Evolutionary conservation across 2,113 vertebrate species (phyloP).

Genomic region (Protobothrops flavoviridis): DNA sequence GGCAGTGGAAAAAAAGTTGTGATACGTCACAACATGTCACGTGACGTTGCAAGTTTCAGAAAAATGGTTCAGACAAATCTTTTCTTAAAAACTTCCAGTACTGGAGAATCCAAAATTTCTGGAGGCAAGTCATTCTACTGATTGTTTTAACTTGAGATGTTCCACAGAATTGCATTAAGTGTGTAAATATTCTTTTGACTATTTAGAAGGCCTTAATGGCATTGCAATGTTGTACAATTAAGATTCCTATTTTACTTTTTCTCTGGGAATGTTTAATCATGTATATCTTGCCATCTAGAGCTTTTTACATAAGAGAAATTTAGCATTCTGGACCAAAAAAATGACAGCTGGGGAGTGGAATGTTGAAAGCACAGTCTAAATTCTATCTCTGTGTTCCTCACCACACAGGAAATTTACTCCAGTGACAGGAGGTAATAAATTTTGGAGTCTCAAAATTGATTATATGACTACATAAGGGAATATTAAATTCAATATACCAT

Average conservation of each 20-base stretch:
- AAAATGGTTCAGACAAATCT: no score
- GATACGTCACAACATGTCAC: no score
- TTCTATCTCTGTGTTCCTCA: neutral
- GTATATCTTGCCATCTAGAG: neutral
- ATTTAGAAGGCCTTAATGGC: neutral
- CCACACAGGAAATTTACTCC: conserved; percentile 22
- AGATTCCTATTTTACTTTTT: neutral
- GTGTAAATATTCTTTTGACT: neutral
- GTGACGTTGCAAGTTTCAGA: no score
- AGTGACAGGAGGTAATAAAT: neutral
- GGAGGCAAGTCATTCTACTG: no score
- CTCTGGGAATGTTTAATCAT: neutral
- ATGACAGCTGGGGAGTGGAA: neutral
- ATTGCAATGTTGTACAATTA: neutral
- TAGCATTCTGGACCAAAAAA: neutral
- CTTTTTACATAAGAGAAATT: neutral
- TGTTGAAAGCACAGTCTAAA: neutral
- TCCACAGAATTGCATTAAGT: neutral
- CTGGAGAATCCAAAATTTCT: no score
- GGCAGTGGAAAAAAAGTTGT: no score
- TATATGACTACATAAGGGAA: conserved; percentile 6
- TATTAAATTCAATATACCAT: neutral
- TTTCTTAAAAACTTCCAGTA: no score
- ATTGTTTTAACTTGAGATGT: neutral
- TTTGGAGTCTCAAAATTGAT: conserved; percentile 27